Evolutionary conservation across 2,113 vertebrate genomes (phyloP), one percentile per base, ranked within the genome.

Genomic region (Cisticola juncidis): DNA sequence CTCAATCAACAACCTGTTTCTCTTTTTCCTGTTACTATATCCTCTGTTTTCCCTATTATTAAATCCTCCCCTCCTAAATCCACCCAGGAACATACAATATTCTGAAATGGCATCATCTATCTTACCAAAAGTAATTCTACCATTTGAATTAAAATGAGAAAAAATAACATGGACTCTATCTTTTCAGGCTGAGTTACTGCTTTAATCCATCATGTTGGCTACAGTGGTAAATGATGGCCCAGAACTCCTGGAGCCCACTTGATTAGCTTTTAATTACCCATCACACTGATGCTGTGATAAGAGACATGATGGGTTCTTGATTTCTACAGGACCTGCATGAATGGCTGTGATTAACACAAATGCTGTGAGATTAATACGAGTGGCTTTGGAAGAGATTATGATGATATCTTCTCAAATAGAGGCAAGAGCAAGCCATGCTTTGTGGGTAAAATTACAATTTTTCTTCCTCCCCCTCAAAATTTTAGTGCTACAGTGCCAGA

Each of bases 261-360:
- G 69, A 88, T 95, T 84, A 82, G 53, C 64, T 93, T 71, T 57
- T 96, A 94, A 94, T 92, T 80, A 78, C 40, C 60, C 26, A 53
- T 72, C 80, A 31, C 48, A 56, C 23, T 60, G 86, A 69, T 93
- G n/a, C 36, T 58, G 70, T 61, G 80, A 54, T 81, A 91, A 74
- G 53, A 88, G 82, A 72, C 18, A 57, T 7, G 7, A 3, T 14
- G 54, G 45, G 26, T 57, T 86, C 86, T 86, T 79, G 60, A 88
- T 93, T 89, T 93, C 88, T 95, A 29, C 45, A 44, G 31, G 21
- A 81, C 70, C 51, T 60, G 45, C 1, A 4, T 31, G 80, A 89
- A 79, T 83, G 40, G 36, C 36, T 44, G 10, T 53, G 25, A 91
- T 87, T 82, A 78, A 72, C 3, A 0, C 38, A 78, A 78, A 92